phyloP scores from a whole-genome alignment of 2,797 vertebrate species.

The Zonotrichia albicollis region DNA sequence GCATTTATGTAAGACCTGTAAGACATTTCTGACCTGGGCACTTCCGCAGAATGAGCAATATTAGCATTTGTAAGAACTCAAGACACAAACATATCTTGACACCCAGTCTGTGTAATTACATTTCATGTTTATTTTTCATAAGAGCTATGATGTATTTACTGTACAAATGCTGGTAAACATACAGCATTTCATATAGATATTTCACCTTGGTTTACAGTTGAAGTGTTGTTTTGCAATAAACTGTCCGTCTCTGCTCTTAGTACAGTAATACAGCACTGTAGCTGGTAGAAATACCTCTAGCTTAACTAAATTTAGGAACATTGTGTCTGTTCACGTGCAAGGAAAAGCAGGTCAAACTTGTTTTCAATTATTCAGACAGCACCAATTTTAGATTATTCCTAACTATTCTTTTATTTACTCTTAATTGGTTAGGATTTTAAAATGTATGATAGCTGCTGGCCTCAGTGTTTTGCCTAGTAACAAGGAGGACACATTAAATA shows the following conservation, averaged over 20 bases:
- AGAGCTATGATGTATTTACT: background rate
- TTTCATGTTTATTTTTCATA: background rate
- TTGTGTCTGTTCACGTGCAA: background rate
- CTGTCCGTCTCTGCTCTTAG: background rate
- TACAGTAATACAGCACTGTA: background rate
- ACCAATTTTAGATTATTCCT: background rate
- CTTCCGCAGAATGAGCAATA: background rate
- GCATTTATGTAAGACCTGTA: background rate
- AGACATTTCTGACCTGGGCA: background rate
- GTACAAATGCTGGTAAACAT: background rate
- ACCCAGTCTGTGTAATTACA: background rate
- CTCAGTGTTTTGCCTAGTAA: background rate
- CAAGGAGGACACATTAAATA: background rate
- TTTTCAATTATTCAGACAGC: background rate
- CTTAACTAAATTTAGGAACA: background rate
- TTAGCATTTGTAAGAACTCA: background rate
- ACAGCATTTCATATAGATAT: background rate
- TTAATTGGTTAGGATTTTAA: background rate
- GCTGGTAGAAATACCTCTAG: background rate
- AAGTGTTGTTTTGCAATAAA: background rate
- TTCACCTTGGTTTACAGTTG: background rate
- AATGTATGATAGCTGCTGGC: background rate
- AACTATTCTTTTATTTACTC: constrained; percentile 8
- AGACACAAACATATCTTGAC: background rate
- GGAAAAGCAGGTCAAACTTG: background rate